phyloP scores from a whole-genome alignment of 2,888 invertebrate species.

The Scrobipalpa costella region DNA sequence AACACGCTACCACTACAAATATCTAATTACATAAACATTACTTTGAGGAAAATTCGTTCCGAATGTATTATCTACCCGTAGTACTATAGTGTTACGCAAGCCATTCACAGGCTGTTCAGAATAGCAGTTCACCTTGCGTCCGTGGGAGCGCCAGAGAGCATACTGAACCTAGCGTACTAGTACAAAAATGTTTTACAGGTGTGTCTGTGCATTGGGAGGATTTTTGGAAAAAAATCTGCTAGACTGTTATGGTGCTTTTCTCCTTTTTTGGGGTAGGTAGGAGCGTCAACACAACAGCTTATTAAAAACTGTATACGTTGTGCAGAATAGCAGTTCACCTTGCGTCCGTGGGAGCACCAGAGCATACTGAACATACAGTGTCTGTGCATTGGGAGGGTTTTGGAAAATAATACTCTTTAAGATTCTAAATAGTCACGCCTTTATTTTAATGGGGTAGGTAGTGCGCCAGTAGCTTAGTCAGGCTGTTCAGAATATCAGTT shows the following conservation, averaged over 20 bases:
- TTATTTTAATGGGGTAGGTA: no score
- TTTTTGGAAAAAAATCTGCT: neutral
- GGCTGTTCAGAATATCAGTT: no score
- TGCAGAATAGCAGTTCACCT: slow-evolving; percentile 74
- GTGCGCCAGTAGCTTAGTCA: no score
- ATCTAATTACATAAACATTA: slow-evolving; percentile 16
- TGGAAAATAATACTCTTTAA: no score
- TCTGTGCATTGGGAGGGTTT: no score
- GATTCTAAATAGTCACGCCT: no score
- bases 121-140: slow-evolving; percentile 70
- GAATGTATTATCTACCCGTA: slow-evolving; percentile 4
- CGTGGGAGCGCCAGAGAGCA: slow-evolving; percentile 63
- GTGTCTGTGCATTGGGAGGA: neutral
- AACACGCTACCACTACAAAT: no score
- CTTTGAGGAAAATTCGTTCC: slow-evolving; percentile 18
- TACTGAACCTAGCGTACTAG: neutral
- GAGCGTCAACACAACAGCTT: no score
- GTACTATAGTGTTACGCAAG: slow-evolving; percentile 46
- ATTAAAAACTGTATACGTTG: no score
- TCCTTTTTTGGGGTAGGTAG: no score
- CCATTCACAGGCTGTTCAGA: slow-evolving; percentile 57
- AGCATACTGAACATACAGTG: no score
- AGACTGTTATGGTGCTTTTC: no score
- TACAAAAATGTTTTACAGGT: neutral
- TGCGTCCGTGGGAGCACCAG: slow-evolving; percentile 68